A percentile compares a stretch with the other conserved stretches of the same genome.
phyloP scores from a whole-genome alignment of 2,888 invertebrate species.

The Platycnemis pennipes region DNA sequence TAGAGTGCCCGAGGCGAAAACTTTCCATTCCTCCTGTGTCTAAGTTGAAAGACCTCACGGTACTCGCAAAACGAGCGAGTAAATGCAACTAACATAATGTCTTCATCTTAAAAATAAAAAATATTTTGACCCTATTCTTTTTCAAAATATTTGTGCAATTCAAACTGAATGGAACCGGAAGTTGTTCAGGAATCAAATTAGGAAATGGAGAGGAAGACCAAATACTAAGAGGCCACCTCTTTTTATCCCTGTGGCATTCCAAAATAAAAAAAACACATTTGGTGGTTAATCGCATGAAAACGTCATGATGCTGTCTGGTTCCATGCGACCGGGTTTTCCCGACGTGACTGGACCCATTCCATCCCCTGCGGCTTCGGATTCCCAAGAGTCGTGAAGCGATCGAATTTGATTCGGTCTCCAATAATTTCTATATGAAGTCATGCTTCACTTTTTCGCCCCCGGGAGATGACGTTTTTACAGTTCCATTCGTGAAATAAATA shows the following conservation, averaged over 20 bases:
- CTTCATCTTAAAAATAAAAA: no score
- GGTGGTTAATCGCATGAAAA: neutral
- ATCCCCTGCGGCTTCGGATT: neutral
- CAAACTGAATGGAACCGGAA: neutral
- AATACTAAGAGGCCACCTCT: neutral
- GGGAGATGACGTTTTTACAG: constrained; percentile 3
- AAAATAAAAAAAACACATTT: neutral
- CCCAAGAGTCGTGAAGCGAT: neutral
- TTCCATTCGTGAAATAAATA: constrained; percentile 1
- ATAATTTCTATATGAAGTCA: constrained; percentile 41
- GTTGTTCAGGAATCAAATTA: neutral
- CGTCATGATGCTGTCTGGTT: neutral
- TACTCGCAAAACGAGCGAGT: no score
- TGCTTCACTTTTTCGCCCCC: neutral
- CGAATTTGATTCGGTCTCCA: neutral
- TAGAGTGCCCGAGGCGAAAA: no score
- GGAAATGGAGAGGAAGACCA: neutral
- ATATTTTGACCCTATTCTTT: no score
- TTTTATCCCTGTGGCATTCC: neutral
- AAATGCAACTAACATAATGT: no score
- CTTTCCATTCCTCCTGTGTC: no score
- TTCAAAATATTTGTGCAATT: neutral
- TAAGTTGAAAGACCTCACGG: no score
- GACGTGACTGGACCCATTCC: neutral
- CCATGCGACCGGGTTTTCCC: constrained; percentile 2